These are phyloP conservation scores for Zapornia atra DNA, from an alignment of 2,113 vertebrate species.

Conservation along the genomic window DNA sequence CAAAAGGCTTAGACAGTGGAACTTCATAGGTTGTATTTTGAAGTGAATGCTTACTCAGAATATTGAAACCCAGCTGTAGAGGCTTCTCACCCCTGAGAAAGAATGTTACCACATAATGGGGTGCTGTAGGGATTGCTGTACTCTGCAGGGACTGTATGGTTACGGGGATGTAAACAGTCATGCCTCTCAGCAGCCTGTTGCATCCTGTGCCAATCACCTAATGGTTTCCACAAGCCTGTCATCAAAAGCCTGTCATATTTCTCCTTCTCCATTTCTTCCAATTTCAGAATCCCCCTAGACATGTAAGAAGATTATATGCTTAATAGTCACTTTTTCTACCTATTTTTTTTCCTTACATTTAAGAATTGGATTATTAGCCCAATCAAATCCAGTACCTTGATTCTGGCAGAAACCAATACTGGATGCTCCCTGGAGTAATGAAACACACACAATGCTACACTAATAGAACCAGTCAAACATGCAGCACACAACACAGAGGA, in stretches of 20 bases:
- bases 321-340: not conserved
- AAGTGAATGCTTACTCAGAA: not conserved
- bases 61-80: not conserved
- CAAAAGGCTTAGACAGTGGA: not conserved
- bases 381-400: not conserved
- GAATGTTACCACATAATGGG: not conserved
- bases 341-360: not conserved
- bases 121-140: not conserved
- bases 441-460: not conserved
- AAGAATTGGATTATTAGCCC: slow-evolving; percentile 1
- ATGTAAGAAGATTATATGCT: not conserved
- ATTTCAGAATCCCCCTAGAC: slow-evolving; percentile 6
- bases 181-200: not conserved
- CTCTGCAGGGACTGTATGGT: not conserved
- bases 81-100: not conserved
- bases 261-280: not conserved
- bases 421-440: not conserved
- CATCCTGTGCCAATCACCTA: not conserved
- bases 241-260: slow-evolving; percentile 3
- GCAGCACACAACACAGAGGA: accelerated
- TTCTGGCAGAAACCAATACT: not conserved
- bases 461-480: not conserved
- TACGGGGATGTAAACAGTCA: not conserved
- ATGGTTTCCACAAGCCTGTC: not conserved
- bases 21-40: not conserved